Conservation (phyloP, 2,888 invertebrate species). For the Caenorhabditis macrosperma region DNA sequence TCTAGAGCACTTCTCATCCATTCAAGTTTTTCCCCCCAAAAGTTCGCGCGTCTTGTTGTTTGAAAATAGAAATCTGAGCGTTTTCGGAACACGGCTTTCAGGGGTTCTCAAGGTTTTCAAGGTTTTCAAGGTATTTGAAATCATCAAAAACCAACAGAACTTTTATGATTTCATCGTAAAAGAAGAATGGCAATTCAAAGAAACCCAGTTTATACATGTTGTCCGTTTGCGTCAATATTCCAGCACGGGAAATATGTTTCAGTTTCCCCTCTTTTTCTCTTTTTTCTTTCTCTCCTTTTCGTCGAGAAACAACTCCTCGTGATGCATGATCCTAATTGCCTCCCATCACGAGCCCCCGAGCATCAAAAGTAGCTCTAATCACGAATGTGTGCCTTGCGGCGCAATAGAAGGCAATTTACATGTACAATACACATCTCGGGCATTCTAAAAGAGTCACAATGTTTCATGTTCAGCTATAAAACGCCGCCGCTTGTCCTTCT, state of each 20-base stretch:
- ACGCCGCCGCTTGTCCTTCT: too few species aligned
- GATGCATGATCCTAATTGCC: conserved; percentile 12
- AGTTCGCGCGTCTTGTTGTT: neutral
- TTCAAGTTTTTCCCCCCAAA: conserved; percentile 9
- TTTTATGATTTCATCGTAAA: too few species aligned
- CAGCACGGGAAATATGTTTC: neutral
- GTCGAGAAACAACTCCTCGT: neutral
- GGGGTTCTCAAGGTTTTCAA: too few species aligned
- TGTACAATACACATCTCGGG: neutral
- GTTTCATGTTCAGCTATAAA: too few species aligned
- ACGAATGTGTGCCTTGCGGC: conserved; percentile 21
- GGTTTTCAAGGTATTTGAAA: too few species aligned
- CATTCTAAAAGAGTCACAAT: too few species aligned
- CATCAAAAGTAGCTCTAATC: conserved; percentile 33
- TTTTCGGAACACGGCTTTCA: too few species aligned
- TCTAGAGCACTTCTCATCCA: conserved; percentile 32
- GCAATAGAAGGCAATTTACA: conserved; percentile 28
- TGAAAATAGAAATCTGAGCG: too few species aligned
- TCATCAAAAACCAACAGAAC: too few species aligned
- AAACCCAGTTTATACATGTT: too few species aligned
- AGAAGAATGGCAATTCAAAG: too few species aligned
- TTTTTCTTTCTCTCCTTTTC: neutral
- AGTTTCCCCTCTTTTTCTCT: neutral
- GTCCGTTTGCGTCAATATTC: too few species aligned
- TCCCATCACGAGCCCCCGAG: neutral